Evolutionary conservation across 2,113 vertebrate species (phyloP).

Genomic region (Bujurquina vittata): DNA sequence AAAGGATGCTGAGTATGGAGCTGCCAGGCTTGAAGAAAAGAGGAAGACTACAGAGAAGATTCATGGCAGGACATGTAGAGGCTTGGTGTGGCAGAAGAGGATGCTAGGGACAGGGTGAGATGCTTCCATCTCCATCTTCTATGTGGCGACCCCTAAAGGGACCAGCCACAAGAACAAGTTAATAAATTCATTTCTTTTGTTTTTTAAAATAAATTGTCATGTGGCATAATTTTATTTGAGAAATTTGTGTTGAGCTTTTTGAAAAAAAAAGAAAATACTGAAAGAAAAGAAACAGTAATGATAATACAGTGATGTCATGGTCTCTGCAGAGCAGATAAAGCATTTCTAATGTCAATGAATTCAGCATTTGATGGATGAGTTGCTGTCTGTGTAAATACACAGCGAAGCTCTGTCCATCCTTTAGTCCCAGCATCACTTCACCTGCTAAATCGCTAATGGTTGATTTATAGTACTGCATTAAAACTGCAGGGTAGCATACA

Average conservation of each 20-base stretch:
- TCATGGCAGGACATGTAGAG: neutral
- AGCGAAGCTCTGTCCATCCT: constrained; percentile 47
- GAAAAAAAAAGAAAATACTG: neutral
- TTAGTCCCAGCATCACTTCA: neutral
- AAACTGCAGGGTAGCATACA: neutral
- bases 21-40: neutral
- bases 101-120: neutral
- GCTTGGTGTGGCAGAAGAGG: neutral
- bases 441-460: neutral
- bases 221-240: accelerated
- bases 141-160: neutral
- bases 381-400: constrained; percentile 56
- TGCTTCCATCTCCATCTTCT: too few species aligned
- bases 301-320: neutral
- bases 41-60: neutral
- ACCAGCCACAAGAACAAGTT: neutral
- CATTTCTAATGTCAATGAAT: constrained; percentile 22
- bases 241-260: neutral
- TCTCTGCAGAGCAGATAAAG: neutral
- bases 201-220: neutral
- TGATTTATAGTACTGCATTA: neutral
- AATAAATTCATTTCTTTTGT: neutral
- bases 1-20: neutral
- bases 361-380: constrained; percentile 41
- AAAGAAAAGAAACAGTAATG: neutral